These are phyloP conservation scores for Drosophila crucigera DNA, from an alignment of 2,888 invertebrate genomes.

Conservation along the genomic window DNA sequence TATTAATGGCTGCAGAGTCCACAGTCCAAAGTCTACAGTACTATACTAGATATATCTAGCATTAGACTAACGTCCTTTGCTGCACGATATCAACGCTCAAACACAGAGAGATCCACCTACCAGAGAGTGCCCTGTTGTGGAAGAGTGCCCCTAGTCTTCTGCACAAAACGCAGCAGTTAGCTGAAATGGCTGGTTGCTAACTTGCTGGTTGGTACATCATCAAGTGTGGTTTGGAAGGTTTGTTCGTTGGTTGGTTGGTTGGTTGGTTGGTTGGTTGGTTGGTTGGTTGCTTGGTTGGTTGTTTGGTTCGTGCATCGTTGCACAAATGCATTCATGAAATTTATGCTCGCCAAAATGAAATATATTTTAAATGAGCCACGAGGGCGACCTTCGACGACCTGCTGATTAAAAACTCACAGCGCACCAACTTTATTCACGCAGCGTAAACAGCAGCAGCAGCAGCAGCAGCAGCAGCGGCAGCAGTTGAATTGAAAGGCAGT, in stretches of 20 bases:
- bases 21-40: background rate
- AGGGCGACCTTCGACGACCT: constrained; percentile 47
- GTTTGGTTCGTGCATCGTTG: constrained; percentile 3
- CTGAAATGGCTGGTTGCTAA: background rate
- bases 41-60: no score
- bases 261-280: background rate
- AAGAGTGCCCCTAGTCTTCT: background rate
- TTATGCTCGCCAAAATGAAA: constrained; percentile 64
- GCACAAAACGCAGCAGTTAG: background rate
- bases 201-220: background rate
- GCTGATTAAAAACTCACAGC: constrained; percentile 67
- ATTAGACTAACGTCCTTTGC: no score
- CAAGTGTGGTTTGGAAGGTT: background rate
- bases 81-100: no score
- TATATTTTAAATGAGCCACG: constrained; percentile 71
- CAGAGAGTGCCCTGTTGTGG: background rate
- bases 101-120: background rate
- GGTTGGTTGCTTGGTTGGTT: background rate
- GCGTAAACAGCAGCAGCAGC: constrained; percentile 48
- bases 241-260: background rate
- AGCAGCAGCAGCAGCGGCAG: constrained; percentile 32
- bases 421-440: constrained; percentile 60
- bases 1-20: no score
- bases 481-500: constrained; percentile 47
- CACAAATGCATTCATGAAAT: constrained; percentile 71